These are phyloP conservation scores for Raphicerus campestris DNA, from an alignment of 2,113 vertebrate species.

Conservation along the genomic window DNA sequence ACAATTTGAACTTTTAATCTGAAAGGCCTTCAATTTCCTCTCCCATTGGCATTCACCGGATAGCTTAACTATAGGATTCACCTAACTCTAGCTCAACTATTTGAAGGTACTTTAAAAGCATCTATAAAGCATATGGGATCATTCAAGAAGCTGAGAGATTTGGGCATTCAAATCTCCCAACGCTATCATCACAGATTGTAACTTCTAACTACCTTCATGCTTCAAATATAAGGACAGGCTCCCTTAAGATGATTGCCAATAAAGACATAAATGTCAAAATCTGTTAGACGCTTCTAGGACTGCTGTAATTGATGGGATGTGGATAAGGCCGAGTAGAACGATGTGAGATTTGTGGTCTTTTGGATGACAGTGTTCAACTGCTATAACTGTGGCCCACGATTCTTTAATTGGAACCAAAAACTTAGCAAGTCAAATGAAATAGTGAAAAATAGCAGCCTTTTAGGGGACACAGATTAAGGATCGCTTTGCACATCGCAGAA, in stretches of 20 bases:
- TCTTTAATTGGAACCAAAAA: constrained; percentile 36
- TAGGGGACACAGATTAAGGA: neutral
- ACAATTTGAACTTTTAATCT: constrained; percentile 77
- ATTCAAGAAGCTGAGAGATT: constrained; percentile 53
- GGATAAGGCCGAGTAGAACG: neutral
- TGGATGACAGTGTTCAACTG: neutral
- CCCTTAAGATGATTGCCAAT: constrained; percentile 23
- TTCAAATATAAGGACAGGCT: neutral
- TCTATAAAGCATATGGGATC: constrained; percentile 46
- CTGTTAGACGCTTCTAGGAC: neutral
- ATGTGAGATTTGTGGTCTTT: constrained; percentile 14
- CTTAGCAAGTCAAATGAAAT: constrained; percentile 45
- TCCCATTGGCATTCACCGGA: constrained; percentile 37
- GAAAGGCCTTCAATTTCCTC: constrained; percentile 71
- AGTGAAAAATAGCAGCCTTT: neutral
- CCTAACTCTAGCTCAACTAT: constrained; percentile 60
- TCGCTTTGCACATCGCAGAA: neutral
- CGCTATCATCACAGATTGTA: neutral
- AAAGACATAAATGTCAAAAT: constrained; percentile 34
- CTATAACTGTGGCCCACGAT: neutral
- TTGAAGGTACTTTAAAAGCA: constrained; percentile 72
- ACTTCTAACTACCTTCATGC: constrained; percentile 29
- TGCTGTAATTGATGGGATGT: neutral
- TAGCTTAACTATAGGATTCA: constrained; percentile 62
- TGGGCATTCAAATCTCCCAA: constrained; percentile 30